Evolutionary conservation across 2,797 vertebrate genomes (phyloP), one percentile per base, ranked within the genome.

Genomic region (Pseudochirops cupreus): DNA sequence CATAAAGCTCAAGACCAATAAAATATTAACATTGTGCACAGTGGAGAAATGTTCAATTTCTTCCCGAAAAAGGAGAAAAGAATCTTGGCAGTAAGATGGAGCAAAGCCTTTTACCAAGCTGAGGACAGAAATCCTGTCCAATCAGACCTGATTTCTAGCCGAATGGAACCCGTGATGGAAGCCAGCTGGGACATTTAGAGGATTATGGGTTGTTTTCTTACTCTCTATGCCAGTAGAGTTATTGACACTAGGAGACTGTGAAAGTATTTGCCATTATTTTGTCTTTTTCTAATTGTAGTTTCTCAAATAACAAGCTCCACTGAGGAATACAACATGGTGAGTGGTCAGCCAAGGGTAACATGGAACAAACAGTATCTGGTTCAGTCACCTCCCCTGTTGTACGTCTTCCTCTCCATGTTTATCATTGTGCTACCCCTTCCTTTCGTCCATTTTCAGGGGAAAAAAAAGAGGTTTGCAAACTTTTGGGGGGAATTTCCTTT

Each of bases 251-350:
- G 92, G 92, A 94, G 46, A 50, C 31, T 93, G 52, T 95, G 91
- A 59, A 96, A 95, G 96, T 96, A 91, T 95, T 95, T 94, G 94
- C 82, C 91, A 92, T 95, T 94, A 92, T 91, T 93, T 91, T 96
- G 90, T 26, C 4, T 95, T 90, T 93, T 96, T 74, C 90, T 94
- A 95, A 95, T 89, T 90, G 92, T 91, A 96, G 74, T 91, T 92
- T 97, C 92, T 91, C 93, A 91, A 96, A 93, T 18, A 29, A 39
- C 91, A 94, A 1, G 31, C 91, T 92, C 57, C 92, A 21, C 59
- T 95, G 26, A 28, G 67, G 89, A 82, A 39, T 58, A 58, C 59
- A n/a, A 91, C 57, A 0, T 3, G 6, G 57, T 28, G 56, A 89
- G 5, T 56, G 50, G 56, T 74, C 90, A 92, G 54, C 39, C 93